phyloP scores from a whole-genome alignment of 2,888 invertebrate genomes.

The Brachynemurus nebulosus region DNA sequence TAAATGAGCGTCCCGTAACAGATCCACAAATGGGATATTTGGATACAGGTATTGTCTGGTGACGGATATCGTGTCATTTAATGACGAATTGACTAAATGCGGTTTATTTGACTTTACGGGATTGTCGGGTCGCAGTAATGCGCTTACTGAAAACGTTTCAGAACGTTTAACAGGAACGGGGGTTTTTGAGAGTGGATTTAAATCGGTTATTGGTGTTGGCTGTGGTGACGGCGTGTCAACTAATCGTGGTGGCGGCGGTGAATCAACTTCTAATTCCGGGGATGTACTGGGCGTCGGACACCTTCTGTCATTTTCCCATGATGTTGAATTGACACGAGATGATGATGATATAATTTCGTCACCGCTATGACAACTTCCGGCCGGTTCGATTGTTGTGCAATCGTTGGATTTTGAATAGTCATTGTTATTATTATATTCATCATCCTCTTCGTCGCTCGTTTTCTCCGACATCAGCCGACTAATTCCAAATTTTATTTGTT shows the following conservation, averaged over 20 bases:
- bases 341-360: slow-evolving; percentile 36
- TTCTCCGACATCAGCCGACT: slow-evolving; percentile 59
- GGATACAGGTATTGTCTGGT: slow-evolving; percentile 49
- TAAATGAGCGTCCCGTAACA: slow-evolving; percentile 39
- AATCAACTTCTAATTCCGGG: slow-evolving; percentile 63
- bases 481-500: slow-evolving; percentile 73
- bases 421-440: slow-evolving; percentile 35
- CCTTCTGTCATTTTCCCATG: slow-evolving; percentile 23
- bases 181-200: slow-evolving; percentile 24
- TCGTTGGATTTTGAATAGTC: slow-evolving; percentile 28
- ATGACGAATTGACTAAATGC: slow-evolving; percentile 29
- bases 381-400: slow-evolving; percentile 33
- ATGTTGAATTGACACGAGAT: slow-evolving; percentile 24
- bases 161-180: slow-evolving; percentile 47
- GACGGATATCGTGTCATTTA: slow-evolving; percentile 35
- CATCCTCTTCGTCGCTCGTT: slow-evolving; percentile 45
- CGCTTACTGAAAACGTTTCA: slow-evolving; percentile 73
- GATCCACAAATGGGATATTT: slow-evolving; percentile 45
- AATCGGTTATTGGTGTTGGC: slow-evolving; percentile 32
- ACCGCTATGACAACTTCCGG: slow-evolving; percentile 41
- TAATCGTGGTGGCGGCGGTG: slow-evolving; percentile 44
- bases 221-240: slow-evolving; percentile 38
- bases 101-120: slow-evolving; percentile 31
- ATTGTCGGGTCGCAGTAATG: slow-evolving; percentile 65
- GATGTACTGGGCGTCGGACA: slow-evolving; percentile 37